Base-by-base conservation (phyloP, 1,140 invertebrate genomes). In the Atopsyche davidsoni region DNA sequence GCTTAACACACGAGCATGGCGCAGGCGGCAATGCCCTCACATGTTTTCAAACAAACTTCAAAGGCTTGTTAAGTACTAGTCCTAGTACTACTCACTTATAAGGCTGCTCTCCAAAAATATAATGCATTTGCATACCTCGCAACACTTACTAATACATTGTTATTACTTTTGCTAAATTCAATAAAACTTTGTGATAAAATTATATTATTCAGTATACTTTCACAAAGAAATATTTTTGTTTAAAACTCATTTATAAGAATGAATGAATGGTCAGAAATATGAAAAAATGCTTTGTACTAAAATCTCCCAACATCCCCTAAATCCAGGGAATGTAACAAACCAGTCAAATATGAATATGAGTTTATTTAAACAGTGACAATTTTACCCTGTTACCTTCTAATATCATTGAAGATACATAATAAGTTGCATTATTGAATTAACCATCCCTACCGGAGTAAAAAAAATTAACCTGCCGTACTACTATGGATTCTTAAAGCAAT, bases 71-170 rank as follows among this genome's bases (percentile, higher is more conserved):
- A 52, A 23, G 19, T 24, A 34, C 43, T 52, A 52, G 34, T 40
- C 24, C 43, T 46, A 52, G 25, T 35, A 21, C n/a, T n/a, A 51
- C 18, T 51, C 16, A 28, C 6, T 28, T 28, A 28, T 17, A 52
- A 52, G 50, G 50, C 43, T 44, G 39, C 31, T 21, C 24, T 52
- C 50, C 50, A 52, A 52, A 52, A 52, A 52, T 52, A 52, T 46
- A 52, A 51, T 36, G 40, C 21, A 16, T 52, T 24, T 28, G 14
- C 39, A 43, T 51, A 51, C 41, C 41, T 46, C 35, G 24, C 28
- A 34, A 46, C 25, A 39, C 36, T 17, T 16, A 17, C n/a, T 17
- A 18, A 39, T 19, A 17, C 16, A 39, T 39, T n/a, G n/a, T n/a
- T 4, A 39, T 16, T 16, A 3, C 10, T 39, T 39, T 13, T 39